Evolutionary conservation across 2,797 vertebrate species (phyloP).

Genomic region (Fundulus diaphanus): DNA sequence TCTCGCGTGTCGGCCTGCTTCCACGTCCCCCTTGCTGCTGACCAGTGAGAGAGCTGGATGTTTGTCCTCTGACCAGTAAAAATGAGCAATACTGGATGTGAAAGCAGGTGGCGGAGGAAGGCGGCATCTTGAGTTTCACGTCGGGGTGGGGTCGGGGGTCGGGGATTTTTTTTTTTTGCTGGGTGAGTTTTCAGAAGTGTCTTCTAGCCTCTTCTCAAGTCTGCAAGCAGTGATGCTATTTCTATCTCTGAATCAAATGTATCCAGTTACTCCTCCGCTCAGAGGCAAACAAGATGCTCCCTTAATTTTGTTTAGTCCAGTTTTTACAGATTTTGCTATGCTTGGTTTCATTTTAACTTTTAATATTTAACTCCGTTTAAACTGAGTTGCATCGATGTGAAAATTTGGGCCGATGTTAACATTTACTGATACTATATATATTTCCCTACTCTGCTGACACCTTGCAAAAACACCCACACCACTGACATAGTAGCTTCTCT

Average conservation of each 20-base stretch:
- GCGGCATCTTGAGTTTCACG: slow-evolving; percentile 63
- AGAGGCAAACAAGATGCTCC: background rate
- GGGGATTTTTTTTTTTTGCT: slow-evolving; percentile 11
- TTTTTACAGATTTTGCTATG: too few relatives aligned
- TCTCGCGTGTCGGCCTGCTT: slow-evolving; percentile 16
- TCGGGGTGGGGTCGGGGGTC: background rate
- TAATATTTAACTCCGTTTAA: too few relatives aligned
- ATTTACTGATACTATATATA: too few relatives aligned
- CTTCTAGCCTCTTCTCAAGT: slow-evolving; percentile 24
- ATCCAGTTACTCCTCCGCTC: slow-evolving; percentile 54
- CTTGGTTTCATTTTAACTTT: background rate
- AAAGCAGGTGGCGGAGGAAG: slow-evolving; percentile 54
- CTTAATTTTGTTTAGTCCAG: background rate
- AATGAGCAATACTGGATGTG: slow-evolving; percentile 26
- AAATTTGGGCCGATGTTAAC: too few relatives aligned
- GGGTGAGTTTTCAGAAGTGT: slow-evolving; percentile 18
- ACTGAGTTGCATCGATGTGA: background rate
- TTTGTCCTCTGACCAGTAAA: slow-evolving; percentile 43
- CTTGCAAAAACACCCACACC: too few relatives aligned
- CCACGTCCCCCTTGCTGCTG: slow-evolving; percentile 19
- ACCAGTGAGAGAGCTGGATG: slow-evolving; percentile 44
- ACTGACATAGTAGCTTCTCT: too few relatives aligned
- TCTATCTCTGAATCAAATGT: slow-evolving; percentile 62
- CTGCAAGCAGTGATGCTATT: slow-evolving; percentile 56
- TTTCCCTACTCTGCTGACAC: too few relatives aligned